Evolutionary conservation across 2,888 invertebrate species (phyloP), one percentile per base, ranked within the genome.

Genomic region (Drosophila imparisetae): DNA sequence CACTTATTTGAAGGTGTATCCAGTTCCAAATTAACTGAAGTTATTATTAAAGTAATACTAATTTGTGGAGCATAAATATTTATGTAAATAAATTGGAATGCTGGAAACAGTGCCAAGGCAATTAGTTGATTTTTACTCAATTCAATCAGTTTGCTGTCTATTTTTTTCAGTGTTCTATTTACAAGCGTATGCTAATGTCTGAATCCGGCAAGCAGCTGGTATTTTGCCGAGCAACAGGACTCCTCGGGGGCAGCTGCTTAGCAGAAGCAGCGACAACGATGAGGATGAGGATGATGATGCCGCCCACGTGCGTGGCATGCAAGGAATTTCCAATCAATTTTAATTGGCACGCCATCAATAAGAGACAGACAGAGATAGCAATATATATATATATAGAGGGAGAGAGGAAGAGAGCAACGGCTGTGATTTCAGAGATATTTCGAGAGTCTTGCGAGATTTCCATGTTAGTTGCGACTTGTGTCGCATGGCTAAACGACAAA

Each of bases 311-410:
- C 87, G 81, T 83, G 91, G 88, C 89, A 92, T 92, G 87, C 83
- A 72, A 88, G 89, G 91, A 92, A 92, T 92, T 90, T 91, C 87
- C 91, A 92, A 92, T 92, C 91, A 92, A 92, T 92, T 92, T 91
- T 91, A 92, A 91, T 92, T 92, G 92, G 91, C 91, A 91, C 88
- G 89, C 90, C 91, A 91, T 91, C 91, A 92, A 91, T 89, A 91
- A 85, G 72, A 82, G 60, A 54, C 15, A 48, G 24, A 21, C 52
- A 52, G 21, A 45, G 45, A 24, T 7, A 34, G 34, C 30, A 30
- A 30, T 8, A 30, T 30, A 30, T 30, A 30, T 30, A 10, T 10
- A 10, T 0, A 30, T 0, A 30, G 4, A 21, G 21, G 2, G 21
- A 7, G 15, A 45, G 4, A 24, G 45, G 15, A 2, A 45, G 2